Conservation (phyloP, 2,797 vertebrate genomes). For the Thaleichthys pacificus region DNA sequence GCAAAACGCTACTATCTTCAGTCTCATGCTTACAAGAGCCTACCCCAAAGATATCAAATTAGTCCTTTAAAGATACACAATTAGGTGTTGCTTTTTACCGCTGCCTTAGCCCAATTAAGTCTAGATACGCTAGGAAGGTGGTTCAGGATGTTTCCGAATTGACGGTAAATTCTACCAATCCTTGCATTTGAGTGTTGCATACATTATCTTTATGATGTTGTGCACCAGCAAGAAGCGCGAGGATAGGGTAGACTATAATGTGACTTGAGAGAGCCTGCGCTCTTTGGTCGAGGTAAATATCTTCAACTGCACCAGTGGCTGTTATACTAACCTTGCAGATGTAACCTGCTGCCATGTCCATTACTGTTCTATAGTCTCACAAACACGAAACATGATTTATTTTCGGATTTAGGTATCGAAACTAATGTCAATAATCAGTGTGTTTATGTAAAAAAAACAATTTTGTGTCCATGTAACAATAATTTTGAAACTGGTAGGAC, state of each 20-base stretch:
- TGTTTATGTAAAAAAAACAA: too few species aligned
- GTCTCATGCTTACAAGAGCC: slow-evolving; percentile 14
- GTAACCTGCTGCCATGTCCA: slow-evolving; percentile 42
- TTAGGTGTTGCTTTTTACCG: neutral
- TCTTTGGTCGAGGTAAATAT: neutral
- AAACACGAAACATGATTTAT: neutral
- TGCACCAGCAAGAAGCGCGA: slow-evolving; percentile 26
- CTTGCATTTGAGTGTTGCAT: slow-evolving; percentile 21
- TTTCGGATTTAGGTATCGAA: neutral
- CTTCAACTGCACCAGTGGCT: neutral
- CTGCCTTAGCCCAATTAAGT: slow-evolving; percentile 1
- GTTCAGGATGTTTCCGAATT: neutral
- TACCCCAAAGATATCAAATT: neutral
- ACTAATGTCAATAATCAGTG: neutral
- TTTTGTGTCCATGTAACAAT: too few species aligned
- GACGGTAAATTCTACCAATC: slow-evolving; percentile 10
- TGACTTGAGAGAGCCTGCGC: slow-evolving; percentile 13
- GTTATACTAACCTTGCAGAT: slow-evolving; percentile 7
- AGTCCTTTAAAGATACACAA: neutral
- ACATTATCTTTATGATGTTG: slow-evolving; percentile 27
- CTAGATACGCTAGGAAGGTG: slow-evolving; percentile 2
- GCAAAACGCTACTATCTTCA: neutral
- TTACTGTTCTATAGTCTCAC: slow-evolving; percentile 51
- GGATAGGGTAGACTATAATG: slow-evolving; percentile 9
- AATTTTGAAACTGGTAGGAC: too few species aligned